Conservation (phyloP, 2,113 vertebrate species). For the Microcebus ravelobensis region DNA sequence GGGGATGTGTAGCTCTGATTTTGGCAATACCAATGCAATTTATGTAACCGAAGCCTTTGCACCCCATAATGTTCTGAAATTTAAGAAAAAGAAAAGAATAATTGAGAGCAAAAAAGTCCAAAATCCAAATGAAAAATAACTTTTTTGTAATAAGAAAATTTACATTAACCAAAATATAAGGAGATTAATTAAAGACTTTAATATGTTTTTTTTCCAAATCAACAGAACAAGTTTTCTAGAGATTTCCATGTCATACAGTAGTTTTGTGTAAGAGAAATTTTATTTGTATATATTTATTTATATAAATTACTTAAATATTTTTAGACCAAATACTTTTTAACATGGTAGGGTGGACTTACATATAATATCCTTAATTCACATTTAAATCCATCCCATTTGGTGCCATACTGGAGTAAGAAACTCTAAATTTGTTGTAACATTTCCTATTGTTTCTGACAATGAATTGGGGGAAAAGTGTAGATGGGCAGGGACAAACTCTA, state of each 20-base stretch:
- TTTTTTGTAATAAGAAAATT: neutral
- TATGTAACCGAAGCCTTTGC: too few relatives aligned
- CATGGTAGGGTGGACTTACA: neutral
- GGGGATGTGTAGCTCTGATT: too few relatives aligned
- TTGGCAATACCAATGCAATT: too few relatives aligned
- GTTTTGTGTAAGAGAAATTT: neutral
- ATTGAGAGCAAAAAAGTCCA: neutral
- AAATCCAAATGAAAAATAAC: neutral
- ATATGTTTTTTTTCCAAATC: neutral
- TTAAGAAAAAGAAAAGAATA: too few relatives aligned
- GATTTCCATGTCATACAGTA: neutral
- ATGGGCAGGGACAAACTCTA: neutral
- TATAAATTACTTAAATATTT: neutral
- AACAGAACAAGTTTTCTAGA: neutral
- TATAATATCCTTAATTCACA: neutral
- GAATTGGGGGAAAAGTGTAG: neutral
- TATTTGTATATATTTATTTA: neutral
- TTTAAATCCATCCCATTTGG: constrained; percentile 2
- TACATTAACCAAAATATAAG: neutral
- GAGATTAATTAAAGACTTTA: neutral
- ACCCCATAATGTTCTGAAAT: too few relatives aligned
- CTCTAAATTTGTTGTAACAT: neutral
- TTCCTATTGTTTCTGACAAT: neutral
- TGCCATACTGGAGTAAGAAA: neutral
- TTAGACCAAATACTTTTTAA: constrained; percentile 8